Conservation (phyloP, 92 coral and sea anemone genomes). For the Palythoa caribaeorum region DNA sequence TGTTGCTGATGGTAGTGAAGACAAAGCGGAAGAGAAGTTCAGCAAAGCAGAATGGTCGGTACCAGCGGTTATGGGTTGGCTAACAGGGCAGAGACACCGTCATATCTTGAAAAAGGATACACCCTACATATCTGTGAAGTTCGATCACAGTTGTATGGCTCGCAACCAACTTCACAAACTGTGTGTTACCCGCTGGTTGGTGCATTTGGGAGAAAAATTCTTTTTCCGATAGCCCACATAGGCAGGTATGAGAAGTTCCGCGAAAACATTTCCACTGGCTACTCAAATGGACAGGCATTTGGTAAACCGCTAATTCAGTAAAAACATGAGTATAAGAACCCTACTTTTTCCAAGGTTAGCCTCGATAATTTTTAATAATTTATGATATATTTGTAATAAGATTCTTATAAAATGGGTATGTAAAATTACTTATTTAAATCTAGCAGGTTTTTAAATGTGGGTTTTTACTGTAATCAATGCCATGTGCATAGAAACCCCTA, state of each 20-base stretch:
- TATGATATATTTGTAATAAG: neutral
- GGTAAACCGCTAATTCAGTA: slow-evolving; percentile 9
- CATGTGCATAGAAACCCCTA: no score
- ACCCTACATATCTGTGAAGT: neutral
- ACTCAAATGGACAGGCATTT: slow-evolving; percentile 19
- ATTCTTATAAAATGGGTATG: neutral
- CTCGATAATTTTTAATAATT: neutral
- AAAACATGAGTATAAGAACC: neutral
- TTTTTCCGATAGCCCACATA: slow-evolving; percentile 22
- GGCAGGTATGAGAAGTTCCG: slow-evolving; percentile 18
- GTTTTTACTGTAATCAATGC: no score
- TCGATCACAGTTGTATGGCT: slow-evolving; percentile 2
- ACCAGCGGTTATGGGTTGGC: slow-evolving; percentile 37
- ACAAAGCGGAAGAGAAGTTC: slow-evolving; percentile 22
- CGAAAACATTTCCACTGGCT: slow-evolving; percentile 10
- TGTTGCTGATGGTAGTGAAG: slow-evolving; percentile 19
- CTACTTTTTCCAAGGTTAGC: slow-evolving; percentile 9
- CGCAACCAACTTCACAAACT: slow-evolving; percentile 3
- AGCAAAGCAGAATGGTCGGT: slow-evolving; percentile 42
- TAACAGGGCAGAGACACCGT: slow-evolving; percentile 35
- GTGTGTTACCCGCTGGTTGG: slow-evolving; percentile 20
- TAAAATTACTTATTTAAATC: neutral
- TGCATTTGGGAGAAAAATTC: slow-evolving; percentile 2
- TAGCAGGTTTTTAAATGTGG: neutral
- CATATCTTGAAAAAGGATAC: slow-evolving; percentile 27